A percentile compares a stretch with the other conserved stretches of the same genome.
These are phyloP conservation scores for Cryptoprocta ferox DNA, from an alignment of 2,797 vertebrate genomes.

Conservation along the genomic window DNA sequence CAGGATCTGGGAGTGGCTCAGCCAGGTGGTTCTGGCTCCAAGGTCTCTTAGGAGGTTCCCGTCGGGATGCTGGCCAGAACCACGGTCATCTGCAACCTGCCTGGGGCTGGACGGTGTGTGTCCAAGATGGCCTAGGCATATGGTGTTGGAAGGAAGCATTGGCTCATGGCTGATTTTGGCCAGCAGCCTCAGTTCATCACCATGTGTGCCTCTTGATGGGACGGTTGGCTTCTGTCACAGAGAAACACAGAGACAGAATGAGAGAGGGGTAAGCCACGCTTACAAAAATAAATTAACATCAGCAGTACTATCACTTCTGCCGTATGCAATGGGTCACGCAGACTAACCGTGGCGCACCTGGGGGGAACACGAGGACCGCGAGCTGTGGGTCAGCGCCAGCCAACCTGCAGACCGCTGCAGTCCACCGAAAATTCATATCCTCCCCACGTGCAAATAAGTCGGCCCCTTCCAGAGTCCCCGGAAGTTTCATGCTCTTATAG, in stretches of 20 bases:
- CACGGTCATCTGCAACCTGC: neutral
- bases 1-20: neutral
- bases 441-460: neutral
- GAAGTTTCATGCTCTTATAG: neutral
- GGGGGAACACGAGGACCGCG: neutral
- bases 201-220: neutral
- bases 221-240: neutral
- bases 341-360: neutral
- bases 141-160: neutral
- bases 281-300: neutral
- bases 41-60: neutral
- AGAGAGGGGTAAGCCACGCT: neutral
- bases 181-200: neutral
- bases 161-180: neutral
- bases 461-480: neutral
- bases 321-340: neutral
- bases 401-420: neutral
- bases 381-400: neutral
- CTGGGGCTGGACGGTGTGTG: neutral
- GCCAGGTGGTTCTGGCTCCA: neutral
- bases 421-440: neutral
- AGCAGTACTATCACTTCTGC: neutral
- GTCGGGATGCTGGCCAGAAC: neutral
- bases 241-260: neutral
- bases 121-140: neutral